These are phyloP conservation scores for Thumatha senex DNA, from an alignment of 2,888 invertebrate species.

Conservation along the genomic window DNA sequence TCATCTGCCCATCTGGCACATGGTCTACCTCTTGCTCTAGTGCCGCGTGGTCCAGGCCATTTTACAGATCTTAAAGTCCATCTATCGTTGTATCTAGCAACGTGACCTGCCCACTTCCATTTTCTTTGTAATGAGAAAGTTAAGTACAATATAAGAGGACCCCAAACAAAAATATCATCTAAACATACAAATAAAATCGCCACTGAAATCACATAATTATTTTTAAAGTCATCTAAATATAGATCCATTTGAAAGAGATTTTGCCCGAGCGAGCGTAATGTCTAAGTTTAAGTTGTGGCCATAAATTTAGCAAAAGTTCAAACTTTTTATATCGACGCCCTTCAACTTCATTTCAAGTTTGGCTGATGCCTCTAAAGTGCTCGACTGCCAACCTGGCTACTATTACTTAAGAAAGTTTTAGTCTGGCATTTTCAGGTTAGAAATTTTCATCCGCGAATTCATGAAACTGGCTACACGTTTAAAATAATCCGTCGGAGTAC, in stretches of 20 bases:
- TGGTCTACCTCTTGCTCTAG: no score
- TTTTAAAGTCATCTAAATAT: conserved; percentile 8
- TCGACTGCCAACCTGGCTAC: conserved; percentile 1
- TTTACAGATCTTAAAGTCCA: no score
- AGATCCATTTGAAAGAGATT: background rate
- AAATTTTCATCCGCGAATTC: background rate
- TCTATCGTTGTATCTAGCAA: no score
- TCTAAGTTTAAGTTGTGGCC: background rate
- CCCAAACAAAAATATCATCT: no score
- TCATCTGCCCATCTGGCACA: no score
- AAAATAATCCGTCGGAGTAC: no score
- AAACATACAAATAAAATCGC: no score
- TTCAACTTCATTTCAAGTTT: conserved; percentile 23
- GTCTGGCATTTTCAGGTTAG: conserved; percentile 8
- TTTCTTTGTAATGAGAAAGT: no score
- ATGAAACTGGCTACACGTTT: no score
- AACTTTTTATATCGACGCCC: conserved; percentile 29
- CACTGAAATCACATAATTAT: background rate
- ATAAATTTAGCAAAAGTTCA: conserved; percentile 27
- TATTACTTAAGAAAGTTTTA: conserved; percentile 13
- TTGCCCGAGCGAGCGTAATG: conserved; percentile 10
- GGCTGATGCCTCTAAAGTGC: conserved; percentile 14
- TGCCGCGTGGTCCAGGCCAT: no score
- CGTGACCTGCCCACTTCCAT: no score
- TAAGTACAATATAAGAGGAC: no score